These are phyloP conservation scores for Silurus glanis DNA, from an alignment of 2,113 vertebrate genomes.

Conservation along the genomic window DNA sequence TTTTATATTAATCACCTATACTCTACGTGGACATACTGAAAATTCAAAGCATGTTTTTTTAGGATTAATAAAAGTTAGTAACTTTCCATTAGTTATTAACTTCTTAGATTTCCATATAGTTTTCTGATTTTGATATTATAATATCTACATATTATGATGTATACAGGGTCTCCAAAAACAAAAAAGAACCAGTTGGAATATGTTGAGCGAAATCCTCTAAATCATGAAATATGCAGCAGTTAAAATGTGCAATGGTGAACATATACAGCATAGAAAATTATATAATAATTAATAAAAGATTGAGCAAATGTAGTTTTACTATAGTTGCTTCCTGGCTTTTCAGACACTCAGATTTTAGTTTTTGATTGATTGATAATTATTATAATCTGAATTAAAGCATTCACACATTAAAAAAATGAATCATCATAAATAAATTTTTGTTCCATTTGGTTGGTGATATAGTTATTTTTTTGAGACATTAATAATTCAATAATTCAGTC, in stretches of 20 bases:
- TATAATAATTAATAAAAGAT: not conserved
- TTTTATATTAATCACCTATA: not conserved
- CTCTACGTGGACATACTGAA: not conserved
- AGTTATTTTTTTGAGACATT: not conserved
- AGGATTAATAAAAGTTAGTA: no score
- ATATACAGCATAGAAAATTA: not conserved
- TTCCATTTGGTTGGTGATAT: not conserved
- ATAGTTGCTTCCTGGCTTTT: not conserved
- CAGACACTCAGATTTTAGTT: not conserved
- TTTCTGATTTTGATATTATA: not conserved
- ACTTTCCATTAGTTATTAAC: no score
- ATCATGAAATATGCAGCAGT: not conserved
- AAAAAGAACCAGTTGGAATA: not conserved
- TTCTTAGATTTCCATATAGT: not conserved
- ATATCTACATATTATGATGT: not conserved
- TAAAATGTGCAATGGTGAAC: not conserved
- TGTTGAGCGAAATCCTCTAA: not conserved
- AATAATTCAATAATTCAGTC: not conserved
- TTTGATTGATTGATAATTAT: not conserved
- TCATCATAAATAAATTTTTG: no score
- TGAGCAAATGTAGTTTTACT: not conserved
- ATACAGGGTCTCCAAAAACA: not conserved
- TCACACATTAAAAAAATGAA: no score
- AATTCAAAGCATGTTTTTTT: not conserved
- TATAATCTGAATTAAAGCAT: not conserved